Base-by-base conservation (phyloP, 2,113 vertebrate species). In the Ciconia maguari region DNA sequence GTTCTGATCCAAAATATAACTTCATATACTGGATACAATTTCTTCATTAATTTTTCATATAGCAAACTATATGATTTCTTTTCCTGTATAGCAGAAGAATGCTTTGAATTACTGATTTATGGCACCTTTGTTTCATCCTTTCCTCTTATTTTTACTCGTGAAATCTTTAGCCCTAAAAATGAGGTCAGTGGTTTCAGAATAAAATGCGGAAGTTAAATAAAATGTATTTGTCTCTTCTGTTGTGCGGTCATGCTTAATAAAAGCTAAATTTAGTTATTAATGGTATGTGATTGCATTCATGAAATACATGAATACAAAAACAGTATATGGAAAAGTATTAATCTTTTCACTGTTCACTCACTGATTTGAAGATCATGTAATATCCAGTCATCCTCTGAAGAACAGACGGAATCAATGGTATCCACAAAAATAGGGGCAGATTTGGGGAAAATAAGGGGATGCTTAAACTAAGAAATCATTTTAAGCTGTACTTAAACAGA, bases 151-250 rank as follows among this genome's bases (percentile, higher is more conserved):
- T 77, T 76, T 57, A 61, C 29, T 34, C 6, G 2, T 1, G 5
- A 88, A 52, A 58, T 92, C 15, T 78, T 70, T 27, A 69, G 44
- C 49, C 24, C 65, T 87, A 69, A 93, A 87, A 76, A 82, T 11
- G 2, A 94, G 91, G 89, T 83, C 90, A 94, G 9, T 76, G 41
- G 57, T 82, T 95, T 94, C 91, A 89, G 61, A 97, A 87, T 77
- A 94, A 94, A 96, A 94, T 48, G 36, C 32, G 83, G 27, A 93
- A 84, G 30, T 93, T 16, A 87, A 96, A 84, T 51, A 48, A 88
- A 81, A 76, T 21, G 36, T 8, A 14, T 87, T 79, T 92, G 49
- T 92, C 19, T 79, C 27, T 82, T 94, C 27, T 49, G 26, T 96
- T 80, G 41, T 76, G 81, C 2, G 0, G 42, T 87, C 77, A 36